Evolutionary conservation across 2,113 vertebrate species (phyloP), one percentile per base, ranked within the genome.

Genomic region (Suncus etruscus): DNA sequence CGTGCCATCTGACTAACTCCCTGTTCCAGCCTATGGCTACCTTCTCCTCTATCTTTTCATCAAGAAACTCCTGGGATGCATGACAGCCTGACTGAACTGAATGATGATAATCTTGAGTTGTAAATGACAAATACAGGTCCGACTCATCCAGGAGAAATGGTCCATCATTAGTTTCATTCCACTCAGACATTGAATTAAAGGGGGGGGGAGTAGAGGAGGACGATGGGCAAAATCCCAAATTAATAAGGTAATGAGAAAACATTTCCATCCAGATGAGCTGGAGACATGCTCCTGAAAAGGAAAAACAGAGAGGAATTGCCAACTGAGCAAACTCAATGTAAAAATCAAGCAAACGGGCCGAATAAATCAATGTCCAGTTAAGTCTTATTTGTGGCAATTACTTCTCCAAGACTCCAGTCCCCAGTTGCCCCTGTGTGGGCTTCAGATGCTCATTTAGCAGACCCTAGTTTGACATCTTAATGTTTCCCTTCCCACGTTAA

Each of bases 311-410:
- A 88, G 58, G 32, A 93, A 86, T 51, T 86, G 73, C 63, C 16
- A 48, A 70, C 45, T 76, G 90, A 93, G 90, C n/a, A 86, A 90
- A 83, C 92, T 95, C 76, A 74, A 80, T 91, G 83, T 86, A 39
- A 83, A 95, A 91, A 92, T 86, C 88, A 88, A 90, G 92, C 80
- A 51, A 95, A 93, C 68, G 4, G 88, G 65, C 87, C 86, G 88
- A 91, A 95, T 94, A 92, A 90, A 94, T 95, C 95, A 94, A 82
- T 89, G 93, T 95, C 82, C 88, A 75, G 94, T 92, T 86, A 83
- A 77, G 69, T 94, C 90, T 94, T 91, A 81, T 94, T 94, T 94
- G 93, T 87, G 86, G 83, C 94, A 95, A 91, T 95, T 93, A 94
- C 79, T 80, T 92, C 73, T 66, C 58, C 11, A 66, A 94, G 73